These are phyloP conservation scores for Coenonympha arcania DNA, from an alignment of 2,888 invertebrate genomes.

Conservation along the genomic window DNA sequence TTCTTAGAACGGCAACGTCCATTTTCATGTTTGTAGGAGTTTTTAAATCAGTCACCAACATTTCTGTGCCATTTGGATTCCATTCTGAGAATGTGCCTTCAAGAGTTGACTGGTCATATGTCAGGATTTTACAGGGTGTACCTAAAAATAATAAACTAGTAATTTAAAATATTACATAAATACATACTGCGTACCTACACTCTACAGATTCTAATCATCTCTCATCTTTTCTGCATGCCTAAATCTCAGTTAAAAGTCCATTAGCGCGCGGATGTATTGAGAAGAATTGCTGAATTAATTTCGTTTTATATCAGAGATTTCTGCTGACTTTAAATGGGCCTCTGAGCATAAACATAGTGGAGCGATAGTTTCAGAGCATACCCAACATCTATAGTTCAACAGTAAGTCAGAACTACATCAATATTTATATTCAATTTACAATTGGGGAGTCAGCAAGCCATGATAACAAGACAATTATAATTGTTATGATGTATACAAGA, in stretches of 20 bases:
- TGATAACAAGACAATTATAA: too few species aligned
- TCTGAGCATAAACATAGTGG: too few species aligned
- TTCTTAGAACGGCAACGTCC: constrained; percentile 48
- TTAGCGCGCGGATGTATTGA: constrained; percentile 18
- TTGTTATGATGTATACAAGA: too few species aligned
- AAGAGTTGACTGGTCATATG: constrained; percentile 51
- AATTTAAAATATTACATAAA: neutral
- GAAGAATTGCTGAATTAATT: constrained; percentile 25
- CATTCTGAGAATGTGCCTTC: constrained; percentile 50
- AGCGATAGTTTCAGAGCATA: too few species aligned
- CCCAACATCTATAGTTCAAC: too few species aligned
- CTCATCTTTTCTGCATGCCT: too few species aligned
- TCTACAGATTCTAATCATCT: too few species aligned
- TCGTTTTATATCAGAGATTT: constrained; percentile 16
- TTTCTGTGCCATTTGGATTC: constrained; percentile 52
- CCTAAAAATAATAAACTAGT: constrained; percentile 38
- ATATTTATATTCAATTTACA: too few species aligned
- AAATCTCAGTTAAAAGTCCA: constrained; percentile 16
- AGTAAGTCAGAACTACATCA: too few species aligned
- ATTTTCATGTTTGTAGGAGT: constrained; percentile 50
- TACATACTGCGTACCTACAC: too few species aligned
- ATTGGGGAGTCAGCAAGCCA: too few species aligned
- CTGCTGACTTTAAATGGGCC: too few species aligned
- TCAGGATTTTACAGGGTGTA: constrained; percentile 48
- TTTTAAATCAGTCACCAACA: constrained; percentile 47